Evolutionary conservation across 2,888 invertebrate species (phyloP).

Genomic region (Platycheirus rosarum): DNA sequence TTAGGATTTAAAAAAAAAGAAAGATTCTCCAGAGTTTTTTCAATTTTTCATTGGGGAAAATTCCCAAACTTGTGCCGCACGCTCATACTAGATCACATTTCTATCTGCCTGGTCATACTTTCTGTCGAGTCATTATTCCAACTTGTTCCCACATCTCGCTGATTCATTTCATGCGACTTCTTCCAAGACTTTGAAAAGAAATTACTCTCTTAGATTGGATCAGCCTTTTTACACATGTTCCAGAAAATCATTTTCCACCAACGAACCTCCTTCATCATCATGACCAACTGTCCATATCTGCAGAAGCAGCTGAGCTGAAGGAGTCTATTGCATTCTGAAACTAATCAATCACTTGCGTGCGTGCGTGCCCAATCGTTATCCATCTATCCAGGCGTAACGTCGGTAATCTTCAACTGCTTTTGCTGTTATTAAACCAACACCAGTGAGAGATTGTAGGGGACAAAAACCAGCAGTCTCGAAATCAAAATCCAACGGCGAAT

Average conservation of each 20-base stretch:
- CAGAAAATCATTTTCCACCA: not conserved
- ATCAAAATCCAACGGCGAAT: conserved; percentile 38
- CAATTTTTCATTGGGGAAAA: too few relatives aligned
- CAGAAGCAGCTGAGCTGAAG: not conserved
- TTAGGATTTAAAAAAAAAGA: too few relatives aligned
- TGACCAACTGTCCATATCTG: not conserved
- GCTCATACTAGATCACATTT: too few relatives aligned
- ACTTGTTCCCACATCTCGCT: too few relatives aligned
- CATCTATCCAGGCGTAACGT: conserved; percentile 51
- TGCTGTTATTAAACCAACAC: conserved; percentile 1
- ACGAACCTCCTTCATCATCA: not conserved
- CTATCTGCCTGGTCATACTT: too few relatives aligned
- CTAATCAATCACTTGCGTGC: conserved; percentile 70
- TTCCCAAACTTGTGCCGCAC: too few relatives aligned
- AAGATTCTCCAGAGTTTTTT: too few relatives aligned
- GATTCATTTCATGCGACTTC: too few relatives aligned
- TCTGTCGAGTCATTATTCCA: not conserved
- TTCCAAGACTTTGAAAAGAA: not conserved
- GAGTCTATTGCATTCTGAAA: conserved; percentile 37
- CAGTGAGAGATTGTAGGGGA: not conserved
- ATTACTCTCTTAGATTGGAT: not conserved
- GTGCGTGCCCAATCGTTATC: conserved; percentile 69
- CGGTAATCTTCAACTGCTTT: conserved; percentile 16
- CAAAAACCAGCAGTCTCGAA: conserved; percentile 8
- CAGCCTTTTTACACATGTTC: not conserved